A percentile compares a stretch with the other conserved stretches of the same genome.
Conservation (phyloP, 2,113 vertebrate species). For the Hiodon alosoides region DNA sequence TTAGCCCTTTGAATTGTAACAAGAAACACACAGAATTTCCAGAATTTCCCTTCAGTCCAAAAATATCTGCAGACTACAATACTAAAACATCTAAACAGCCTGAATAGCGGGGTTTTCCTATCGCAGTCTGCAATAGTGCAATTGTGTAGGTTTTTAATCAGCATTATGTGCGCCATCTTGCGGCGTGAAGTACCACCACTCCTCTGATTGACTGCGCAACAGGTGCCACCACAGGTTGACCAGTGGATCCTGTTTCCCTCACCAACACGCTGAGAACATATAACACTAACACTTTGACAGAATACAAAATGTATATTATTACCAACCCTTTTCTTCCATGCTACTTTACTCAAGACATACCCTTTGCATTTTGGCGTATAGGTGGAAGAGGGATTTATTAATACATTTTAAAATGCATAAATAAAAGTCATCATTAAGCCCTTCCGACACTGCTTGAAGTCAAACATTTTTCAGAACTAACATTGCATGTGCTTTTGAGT, state of each 20-base stretch:
- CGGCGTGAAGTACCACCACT: not conserved
- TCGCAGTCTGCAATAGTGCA: slow-evolving; percentile 1
- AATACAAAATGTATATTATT: slow-evolving; percentile 14
- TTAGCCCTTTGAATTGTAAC: slow-evolving; percentile 67
- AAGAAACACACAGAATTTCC: slow-evolving; percentile 43
- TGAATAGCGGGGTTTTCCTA: not conserved
- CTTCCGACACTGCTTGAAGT: not conserved
- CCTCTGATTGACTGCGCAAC: not conserved
- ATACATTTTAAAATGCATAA: too few species aligned
- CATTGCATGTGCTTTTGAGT: not conserved
- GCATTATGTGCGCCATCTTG: slow-evolving; percentile 14
- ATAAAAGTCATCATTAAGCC: too few species aligned
- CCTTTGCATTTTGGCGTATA: not conserved
- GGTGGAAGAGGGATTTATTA: too few species aligned
- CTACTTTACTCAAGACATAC: not conserved
- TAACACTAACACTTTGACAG: not conserved
- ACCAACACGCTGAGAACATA: not conserved
- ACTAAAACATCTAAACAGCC: not conserved
- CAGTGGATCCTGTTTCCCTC: not conserved
- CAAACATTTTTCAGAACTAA: not conserved
- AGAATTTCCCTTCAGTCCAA: slow-evolving; percentile 15
- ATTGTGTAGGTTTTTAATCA: not conserved
- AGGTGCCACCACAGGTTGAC: not conserved
- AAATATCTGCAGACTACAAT: not conserved
- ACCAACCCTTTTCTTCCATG: slow-evolving; percentile 1